These are phyloP conservation scores for Anolis carolinensis DNA, from an alignment of 2,113 vertebrate species.

Conservation along the genomic window DNA sequence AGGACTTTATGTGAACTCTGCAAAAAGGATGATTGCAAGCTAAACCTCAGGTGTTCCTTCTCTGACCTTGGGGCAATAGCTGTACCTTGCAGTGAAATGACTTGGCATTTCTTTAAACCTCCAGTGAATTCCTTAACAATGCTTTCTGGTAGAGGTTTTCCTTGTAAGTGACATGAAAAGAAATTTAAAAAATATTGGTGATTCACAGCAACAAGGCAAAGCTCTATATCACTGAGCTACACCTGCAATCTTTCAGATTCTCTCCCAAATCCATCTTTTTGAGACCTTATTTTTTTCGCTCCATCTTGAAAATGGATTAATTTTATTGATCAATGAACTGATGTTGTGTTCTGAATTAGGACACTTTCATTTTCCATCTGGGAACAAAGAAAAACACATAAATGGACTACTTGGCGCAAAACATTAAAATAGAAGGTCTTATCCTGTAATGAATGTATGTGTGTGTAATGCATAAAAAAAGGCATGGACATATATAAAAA, in stretches of 20 bases:
- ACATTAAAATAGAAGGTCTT: not conserved
- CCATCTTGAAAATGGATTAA: not conserved
- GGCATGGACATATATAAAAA: not conserved
- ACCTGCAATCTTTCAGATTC: conserved; percentile 11
- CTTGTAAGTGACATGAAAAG: conserved; percentile 19
- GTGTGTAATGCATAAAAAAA: conserved; percentile 8
- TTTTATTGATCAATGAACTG: conserved; percentile 18
- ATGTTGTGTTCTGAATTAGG: conserved; percentile 29
- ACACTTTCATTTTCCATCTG: conserved; percentile 1
- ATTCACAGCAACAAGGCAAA: not conserved
- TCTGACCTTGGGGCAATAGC: conserved; percentile 24
- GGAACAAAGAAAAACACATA: conserved; percentile 1
- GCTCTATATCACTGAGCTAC: not conserved
- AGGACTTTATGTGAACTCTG: conserved; percentile 35
- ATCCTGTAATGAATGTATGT: not conserved
- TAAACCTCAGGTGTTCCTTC: not conserved
- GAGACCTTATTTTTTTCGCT: not conserved
- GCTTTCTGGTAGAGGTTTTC: conserved; percentile 22
- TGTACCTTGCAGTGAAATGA: conserved; percentile 26
- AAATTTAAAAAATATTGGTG: conserved; percentile 12
- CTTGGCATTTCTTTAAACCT: conserved; percentile 45
- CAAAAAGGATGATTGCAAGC: conserved; percentile 22
- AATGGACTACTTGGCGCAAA: not conserved
- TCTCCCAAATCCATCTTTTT: not conserved
- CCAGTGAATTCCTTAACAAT: conserved; percentile 24